These are phyloP conservation scores for Semaprochilodus insignis DNA, from an alignment of 2,797 vertebrate species.

Conservation along the genomic window DNA sequence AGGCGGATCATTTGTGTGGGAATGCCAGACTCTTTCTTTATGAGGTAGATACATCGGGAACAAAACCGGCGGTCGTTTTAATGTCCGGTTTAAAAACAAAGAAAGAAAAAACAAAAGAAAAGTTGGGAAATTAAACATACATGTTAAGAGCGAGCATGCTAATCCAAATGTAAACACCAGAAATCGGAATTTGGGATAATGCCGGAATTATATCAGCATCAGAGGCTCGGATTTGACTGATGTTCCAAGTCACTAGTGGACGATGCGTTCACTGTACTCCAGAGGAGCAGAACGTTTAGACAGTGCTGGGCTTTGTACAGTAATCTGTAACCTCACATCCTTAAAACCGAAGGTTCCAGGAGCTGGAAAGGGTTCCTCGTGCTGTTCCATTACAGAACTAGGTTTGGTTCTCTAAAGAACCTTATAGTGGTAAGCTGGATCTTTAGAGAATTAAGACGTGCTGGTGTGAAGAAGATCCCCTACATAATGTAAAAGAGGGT, in stretches of 20 bases:
- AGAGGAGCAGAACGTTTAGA: no score
- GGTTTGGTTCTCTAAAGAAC: background rate
- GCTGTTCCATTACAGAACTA: background rate
- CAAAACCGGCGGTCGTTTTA: constrained; percentile 37
- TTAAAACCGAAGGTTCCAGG: background rate
- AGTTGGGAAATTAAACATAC: constrained; percentile 4
- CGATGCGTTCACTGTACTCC: no score
- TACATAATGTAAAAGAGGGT: no score
- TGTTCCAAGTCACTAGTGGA: no score
- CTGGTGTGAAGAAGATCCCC: no score
- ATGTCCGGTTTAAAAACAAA: constrained; percentile 32
- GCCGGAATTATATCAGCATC: background rate
- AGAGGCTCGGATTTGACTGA: no score
- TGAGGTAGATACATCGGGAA: constrained; percentile 82
- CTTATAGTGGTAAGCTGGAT: background rate
- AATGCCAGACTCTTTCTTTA: constrained; percentile 52
- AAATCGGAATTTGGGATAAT: background rate
- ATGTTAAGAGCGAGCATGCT: background rate
- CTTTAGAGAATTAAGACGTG: background rate
- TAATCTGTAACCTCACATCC: background rate
- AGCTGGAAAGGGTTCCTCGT: background rate
- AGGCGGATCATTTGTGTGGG: background rate
- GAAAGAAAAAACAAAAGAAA: background rate
- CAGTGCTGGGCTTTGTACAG: no score
- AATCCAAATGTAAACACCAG: background rate